These are phyloP conservation scores for Oxygymnocypris stewartii DNA, from an alignment of 2,113 vertebrate species.

Conservation along the genomic window DNA sequence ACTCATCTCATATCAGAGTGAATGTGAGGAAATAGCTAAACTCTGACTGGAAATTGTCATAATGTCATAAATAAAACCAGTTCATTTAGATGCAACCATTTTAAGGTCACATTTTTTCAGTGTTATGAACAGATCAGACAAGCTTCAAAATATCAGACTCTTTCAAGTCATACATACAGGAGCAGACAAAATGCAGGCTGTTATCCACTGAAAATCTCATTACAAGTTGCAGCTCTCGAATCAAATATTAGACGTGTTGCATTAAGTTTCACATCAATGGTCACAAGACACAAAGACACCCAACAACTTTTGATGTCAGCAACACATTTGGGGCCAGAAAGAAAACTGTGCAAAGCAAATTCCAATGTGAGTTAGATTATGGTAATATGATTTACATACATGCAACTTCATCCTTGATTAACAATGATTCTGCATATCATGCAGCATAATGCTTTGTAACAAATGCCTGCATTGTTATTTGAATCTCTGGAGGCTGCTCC, in stretches of 20 bases:
- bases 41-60: neutral
- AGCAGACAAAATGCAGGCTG: neutral
- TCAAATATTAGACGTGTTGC: neutral
- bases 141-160: neutral
- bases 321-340: neutral
- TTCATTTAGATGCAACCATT: too few relatives aligned
- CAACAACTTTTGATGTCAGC: neutral
- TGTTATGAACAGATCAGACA: neutral
- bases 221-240: neutral
- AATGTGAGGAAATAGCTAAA: neutral
- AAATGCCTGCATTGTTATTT: too few relatives aligned
- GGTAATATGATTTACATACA: neutral
- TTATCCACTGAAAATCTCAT: neutral
- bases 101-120: neutral
- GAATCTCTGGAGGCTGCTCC: neutral
- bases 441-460: neutral
- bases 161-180: neutral
- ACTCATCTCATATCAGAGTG: neutral
- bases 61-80: neutral
- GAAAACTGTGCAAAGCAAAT: neutral
- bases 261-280: neutral
- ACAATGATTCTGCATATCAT: neutral
- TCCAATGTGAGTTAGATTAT: too few relatives aligned
- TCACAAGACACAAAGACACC: neutral
- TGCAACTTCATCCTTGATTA: neutral